A percentile compares a stretch with the other conserved stretches of the same genome.
Evolutionary conservation across 1,140 invertebrate genomes (phyloP).

Genomic region (Drosophila parabipectinata): DNA sequence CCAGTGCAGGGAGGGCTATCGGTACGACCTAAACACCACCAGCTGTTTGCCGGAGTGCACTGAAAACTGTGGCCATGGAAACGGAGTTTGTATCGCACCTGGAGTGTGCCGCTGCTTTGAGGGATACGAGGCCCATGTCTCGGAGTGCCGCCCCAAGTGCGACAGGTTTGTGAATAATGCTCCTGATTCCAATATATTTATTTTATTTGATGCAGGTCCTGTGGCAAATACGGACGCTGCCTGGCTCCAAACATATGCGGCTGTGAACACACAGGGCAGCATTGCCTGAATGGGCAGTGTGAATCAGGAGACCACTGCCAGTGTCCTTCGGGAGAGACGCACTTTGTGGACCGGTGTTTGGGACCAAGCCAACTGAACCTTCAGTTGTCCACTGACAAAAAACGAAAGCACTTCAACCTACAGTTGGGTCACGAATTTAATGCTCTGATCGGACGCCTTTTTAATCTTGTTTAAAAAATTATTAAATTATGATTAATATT

Average conservation of each 20-base stretch:
- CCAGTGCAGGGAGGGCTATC: conserved; percentile 86
- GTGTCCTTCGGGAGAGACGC: conserved; percentile 46
- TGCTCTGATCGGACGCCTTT: conserved; percentile 65
- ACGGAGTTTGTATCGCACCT: conserved; percentile 85
- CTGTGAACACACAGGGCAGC: conserved; percentile 48
- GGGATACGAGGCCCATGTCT: conserved; percentile 83
- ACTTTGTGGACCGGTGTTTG: conserved; percentile 70
- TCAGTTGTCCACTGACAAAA: conserved; percentile 35
- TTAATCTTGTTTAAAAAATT: conserved; percentile 44
- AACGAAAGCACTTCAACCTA: conserved; percentile 30
- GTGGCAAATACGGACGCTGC: conserved; percentile 69
- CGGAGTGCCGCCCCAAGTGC: conserved; percentile 69
- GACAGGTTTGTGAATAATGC: conserved; percentile 39
- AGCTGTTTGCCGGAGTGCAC: conserved; percentile 73
- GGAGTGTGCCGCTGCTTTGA: conserved; percentile 86
- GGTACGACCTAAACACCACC: conserved; percentile 81
- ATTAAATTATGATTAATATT: background rate
- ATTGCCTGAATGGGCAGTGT: conserved; percentile 57
- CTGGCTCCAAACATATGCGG: conserved; percentile 69
- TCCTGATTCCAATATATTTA: background rate
- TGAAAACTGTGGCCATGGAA: conserved; percentile 79
- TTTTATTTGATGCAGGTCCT: conserved; percentile 36
- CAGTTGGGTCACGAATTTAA: conserved; percentile 67
- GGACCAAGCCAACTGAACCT: conserved; percentile 5
- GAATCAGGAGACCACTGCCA: conserved; percentile 52